Percentiles rank a stretch among this genome's conserved stretches.
These are phyloP conservation scores for Heliothis peltigera DNA, from an alignment of 2,888 invertebrate species.

Conservation along the genomic window DNA sequence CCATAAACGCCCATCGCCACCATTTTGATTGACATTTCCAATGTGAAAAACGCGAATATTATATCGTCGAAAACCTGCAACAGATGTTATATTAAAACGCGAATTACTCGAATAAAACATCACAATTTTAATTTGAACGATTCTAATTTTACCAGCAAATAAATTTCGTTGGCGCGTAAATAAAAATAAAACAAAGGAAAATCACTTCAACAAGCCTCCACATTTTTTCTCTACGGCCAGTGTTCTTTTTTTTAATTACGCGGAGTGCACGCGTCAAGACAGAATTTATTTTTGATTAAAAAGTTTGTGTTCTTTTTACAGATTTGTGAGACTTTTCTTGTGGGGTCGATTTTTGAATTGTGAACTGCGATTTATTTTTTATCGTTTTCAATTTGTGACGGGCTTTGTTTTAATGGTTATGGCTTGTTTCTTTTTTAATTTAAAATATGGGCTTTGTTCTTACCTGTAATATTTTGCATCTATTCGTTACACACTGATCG, in stretches of 20 bases:
- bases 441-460: slow-evolving; percentile 50
- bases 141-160: slow-evolving; percentile 40
- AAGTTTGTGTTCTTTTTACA: slow-evolving; percentile 23
- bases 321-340: slow-evolving; percentile 11
- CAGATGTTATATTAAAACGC: slow-evolving; percentile 37
- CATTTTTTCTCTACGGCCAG: slow-evolving; percentile 42
- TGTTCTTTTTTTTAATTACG: slow-evolving; percentile 49
- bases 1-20: slow-evolving; percentile 99
- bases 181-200: slow-evolving; percentile 52
- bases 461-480: slow-evolving; percentile 98
- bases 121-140: slow-evolving; percentile 16
- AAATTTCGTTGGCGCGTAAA: slow-evolving; percentile 43
- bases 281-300: slow-evolving; percentile 33
- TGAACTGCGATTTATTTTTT: slow-evolving; percentile 4
- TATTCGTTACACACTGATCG: slow-evolving; percentile 96
- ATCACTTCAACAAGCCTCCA: slow-evolving; percentile 29
- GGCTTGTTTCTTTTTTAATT: background rate
- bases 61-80: slow-evolving; percentile 98
- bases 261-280: slow-evolving; percentile 38
- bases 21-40: slow-evolving; percentile 99
- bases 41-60: slow-evolving; percentile 99
- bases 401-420: background rate
- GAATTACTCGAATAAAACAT: slow-evolving; percentile 17
- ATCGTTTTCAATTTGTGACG: background rate
- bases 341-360: slow-evolving; percentile 10